A percentile compares a stretch with the other conserved stretches of the same genome.
phyloP scores from a whole-genome alignment of 2,113 vertebrate species.

The Eptesicus fuscus region DNA sequence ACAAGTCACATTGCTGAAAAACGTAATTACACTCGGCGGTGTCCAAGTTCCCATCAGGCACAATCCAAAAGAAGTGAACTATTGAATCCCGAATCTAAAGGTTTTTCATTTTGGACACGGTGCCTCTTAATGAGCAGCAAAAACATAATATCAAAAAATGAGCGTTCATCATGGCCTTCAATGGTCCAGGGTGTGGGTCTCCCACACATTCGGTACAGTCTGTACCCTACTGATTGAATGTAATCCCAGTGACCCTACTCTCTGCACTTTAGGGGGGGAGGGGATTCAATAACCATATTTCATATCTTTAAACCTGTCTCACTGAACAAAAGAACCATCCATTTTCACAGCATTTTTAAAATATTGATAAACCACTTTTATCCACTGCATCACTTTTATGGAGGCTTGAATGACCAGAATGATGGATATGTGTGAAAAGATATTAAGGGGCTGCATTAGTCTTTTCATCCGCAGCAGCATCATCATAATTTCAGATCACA shows the following conservation, averaged over 20 bases:
- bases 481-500: background rate
- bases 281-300: background rate
- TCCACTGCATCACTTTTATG: background rate
- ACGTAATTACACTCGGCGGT: background rate
- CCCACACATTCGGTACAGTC: background rate
- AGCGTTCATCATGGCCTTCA: background rate
- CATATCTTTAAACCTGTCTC: background rate
- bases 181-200: background rate
- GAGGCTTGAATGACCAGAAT: background rate
- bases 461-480: background rate
- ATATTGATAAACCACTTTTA: background rate
- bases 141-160: background rate
- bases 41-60: constrained; percentile 15
- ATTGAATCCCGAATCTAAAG: background rate
- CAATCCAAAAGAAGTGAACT: constrained; percentile 24
- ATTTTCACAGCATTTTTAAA: constrained; percentile 14
- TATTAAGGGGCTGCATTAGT: background rate
- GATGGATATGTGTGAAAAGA: background rate
- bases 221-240: background rate
- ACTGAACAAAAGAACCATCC: background rate
- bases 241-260: background rate
- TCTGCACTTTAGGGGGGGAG: background rate
- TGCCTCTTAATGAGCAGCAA: background rate
- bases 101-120: background rate
- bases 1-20: background rate